Evolutionary conservation across 1,140 invertebrate genomes (phyloP).

Genomic region (Dendroctonus ponderosae): DNA sequence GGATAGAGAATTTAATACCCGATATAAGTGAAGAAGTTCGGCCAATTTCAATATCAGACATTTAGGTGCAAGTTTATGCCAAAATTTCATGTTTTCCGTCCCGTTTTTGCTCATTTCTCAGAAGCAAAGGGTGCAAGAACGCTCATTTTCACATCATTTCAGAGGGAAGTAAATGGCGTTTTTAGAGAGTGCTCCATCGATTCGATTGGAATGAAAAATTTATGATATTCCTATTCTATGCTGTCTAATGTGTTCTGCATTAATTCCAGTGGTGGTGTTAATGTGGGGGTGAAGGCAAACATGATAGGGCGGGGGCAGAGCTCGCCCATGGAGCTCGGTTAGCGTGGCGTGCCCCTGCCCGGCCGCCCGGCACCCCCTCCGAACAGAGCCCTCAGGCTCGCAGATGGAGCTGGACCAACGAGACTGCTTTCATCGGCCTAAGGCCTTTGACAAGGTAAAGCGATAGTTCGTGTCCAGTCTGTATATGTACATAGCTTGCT

Average conservation of each 20-base stretch:
- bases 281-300: constrained; percentile 53
- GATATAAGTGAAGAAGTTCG: too few species aligned
- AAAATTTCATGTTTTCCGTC: background rate
- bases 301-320: constrained; percentile 66
- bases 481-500: too few species aligned
- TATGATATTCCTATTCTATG: background rate
- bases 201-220: background rate
- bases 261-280: constrained; percentile 46
- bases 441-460: constrained; percentile 65
- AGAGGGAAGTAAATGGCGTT: too few species aligned
- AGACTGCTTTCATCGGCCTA: constrained; percentile 61
- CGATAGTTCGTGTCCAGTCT: too few species aligned
- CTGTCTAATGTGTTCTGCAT: background rate
- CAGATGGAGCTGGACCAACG: constrained; percentile 58
- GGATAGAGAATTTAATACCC: too few species aligned
- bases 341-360: constrained; percentile 52
- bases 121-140: background rate
- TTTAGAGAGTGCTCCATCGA: too few species aligned
- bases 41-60: too few species aligned
- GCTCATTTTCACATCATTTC: background rate
- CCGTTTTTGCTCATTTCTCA: background rate
- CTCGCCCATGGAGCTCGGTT: constrained; percentile 66
- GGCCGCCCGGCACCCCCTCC: constrained; percentile 52
- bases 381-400: constrained; percentile 53
- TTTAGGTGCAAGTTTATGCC: too few species aligned